Conservation (phyloP, 2,888 invertebrate species). For the Dynastes maya region DNA sequence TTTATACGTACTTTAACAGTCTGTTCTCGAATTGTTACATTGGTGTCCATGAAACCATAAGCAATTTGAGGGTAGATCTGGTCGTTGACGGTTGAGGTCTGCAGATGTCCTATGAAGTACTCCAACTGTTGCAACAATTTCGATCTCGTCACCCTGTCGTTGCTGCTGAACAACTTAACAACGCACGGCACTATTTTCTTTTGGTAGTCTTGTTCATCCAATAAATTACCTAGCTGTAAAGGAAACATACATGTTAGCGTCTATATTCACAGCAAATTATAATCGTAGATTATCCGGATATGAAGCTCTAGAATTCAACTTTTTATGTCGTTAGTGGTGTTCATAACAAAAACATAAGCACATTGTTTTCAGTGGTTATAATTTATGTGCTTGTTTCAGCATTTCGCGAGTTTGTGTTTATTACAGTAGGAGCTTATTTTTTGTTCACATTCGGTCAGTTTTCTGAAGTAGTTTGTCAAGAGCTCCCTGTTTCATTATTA, state of each 20-base stretch:
- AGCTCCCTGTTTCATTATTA: no score
- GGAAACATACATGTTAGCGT: background rate
- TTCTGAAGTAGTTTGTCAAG: no score
- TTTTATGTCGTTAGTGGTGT: slow-evolving; percentile 17
- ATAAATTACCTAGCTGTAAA: slow-evolving; percentile 86
- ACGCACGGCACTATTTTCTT: slow-evolving; percentile 97
- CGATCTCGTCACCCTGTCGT: slow-evolving; percentile 95
- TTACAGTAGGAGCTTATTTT: no score
- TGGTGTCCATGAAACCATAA: slow-evolving; percentile 97
- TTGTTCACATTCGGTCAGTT: no score
- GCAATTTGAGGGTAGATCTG: slow-evolving; percentile 95
- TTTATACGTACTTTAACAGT: slow-evolving; percentile 86
- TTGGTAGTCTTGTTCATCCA: slow-evolving; percentile 95
- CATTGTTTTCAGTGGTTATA: no score
- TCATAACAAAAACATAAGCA: no score
- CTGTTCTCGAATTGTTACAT: slow-evolving; percentile 96
- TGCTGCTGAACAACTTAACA: slow-evolving; percentile 95
- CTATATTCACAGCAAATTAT: no score
- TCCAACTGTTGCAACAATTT: slow-evolving; percentile 95
- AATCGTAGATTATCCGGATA: no score
- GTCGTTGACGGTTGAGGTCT: slow-evolving; percentile 90
- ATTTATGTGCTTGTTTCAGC: no score
- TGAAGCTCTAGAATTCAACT: background rate
- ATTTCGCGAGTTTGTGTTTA: background rate
- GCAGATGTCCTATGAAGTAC: slow-evolving; percentile 87